Evolutionary conservation across 2,888 invertebrate species (phyloP).

Genomic region (Dynastes tityus): DNA sequence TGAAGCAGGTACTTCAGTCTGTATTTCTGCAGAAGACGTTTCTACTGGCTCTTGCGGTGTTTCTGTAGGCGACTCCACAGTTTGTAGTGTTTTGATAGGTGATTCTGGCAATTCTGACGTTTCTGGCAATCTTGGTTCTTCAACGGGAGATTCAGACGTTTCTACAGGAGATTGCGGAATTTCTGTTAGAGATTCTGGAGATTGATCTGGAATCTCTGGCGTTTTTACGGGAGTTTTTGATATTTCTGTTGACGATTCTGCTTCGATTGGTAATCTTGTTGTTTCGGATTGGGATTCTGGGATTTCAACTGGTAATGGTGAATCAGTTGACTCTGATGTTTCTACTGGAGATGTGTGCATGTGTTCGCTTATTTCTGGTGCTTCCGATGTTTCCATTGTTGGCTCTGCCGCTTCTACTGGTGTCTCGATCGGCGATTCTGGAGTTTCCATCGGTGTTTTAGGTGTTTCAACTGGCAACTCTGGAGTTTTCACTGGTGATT

Average conservation of each 20-base stretch:
- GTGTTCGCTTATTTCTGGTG: no score
- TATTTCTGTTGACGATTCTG: slow-evolving; percentile 19
- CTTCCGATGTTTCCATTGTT: no score
- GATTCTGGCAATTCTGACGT: slow-evolving; percentile 1
- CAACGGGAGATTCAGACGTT: slow-evolving; percentile 6
- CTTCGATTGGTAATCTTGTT: not conserved
- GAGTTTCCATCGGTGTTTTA: not conserved
- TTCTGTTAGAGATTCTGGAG: not conserved
- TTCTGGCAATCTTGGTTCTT: not conserved
- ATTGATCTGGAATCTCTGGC: not conserved
- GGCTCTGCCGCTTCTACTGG: not conserved
- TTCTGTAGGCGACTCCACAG: not conserved
- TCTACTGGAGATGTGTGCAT: not conserved
- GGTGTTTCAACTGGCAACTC: slow-evolving; percentile 10
- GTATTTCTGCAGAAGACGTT: not conserved
- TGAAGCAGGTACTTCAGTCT: not conserved
- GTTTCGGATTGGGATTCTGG: slow-evolving; percentile 1
- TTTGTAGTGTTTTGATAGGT: not conserved
- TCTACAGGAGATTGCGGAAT: slow-evolving; percentile 1
- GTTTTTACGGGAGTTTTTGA: not conserved
- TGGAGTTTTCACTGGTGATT: not conserved
- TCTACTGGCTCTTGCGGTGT: not conserved
- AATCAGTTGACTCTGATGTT: slow-evolving; percentile 7
- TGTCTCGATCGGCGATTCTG: not conserved
- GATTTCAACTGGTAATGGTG: not conserved